Evolutionary conservation across 2,797 vertebrate species (phyloP), one percentile per base, ranked within the genome.

Genomic region (Xerus rutilus): DNA sequence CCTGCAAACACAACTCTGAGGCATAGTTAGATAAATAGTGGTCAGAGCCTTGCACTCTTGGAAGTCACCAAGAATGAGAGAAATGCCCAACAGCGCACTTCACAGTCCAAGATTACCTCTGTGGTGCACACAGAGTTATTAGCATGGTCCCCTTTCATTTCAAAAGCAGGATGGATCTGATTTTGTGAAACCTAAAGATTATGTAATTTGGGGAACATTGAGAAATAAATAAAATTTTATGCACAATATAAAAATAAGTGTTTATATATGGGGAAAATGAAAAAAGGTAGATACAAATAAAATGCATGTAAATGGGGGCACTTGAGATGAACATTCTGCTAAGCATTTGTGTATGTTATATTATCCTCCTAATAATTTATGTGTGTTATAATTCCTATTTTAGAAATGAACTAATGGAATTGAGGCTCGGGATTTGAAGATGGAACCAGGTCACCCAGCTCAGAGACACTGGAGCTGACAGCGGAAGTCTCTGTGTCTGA

Each of bases 211-310:
- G 32, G 7, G 5, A 83, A 45, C 1, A 43, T 64, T 89, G 35
- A 81, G 77, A 76, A 76, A 3, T n/a, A 67, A 85, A 69, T 88
- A 59, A 93, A 93, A 84, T 45, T 85, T 89, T 12, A 67, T 70
- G 52, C 7, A 89, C n/a, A 23, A 74, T 47, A 57, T 18, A 28
- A 95, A 77, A 78, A 8, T 70, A 32, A 65, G 45, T 67, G 35
- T 47, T 39, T 79, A 12, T 47, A 28, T 76, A 28, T 54, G 77
- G 23, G 14, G 25, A 30, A 73, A 84, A 92, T 70, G 25, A 88
- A 95, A 95, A 93, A 43, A 23, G 14, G 25, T 77, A 77, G 20
- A 20, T 79, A 59, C 11, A 39, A 65, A 74, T 23, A 89, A 89
- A 78, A 43, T 83, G 13, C 49, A 52, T 52, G 49, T 52, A 52